Evolutionary conservation across 2,113 vertebrate genomes (phyloP), one percentile per base, ranked within the genome.

Genomic region (Callithrix jacchus): DNA sequence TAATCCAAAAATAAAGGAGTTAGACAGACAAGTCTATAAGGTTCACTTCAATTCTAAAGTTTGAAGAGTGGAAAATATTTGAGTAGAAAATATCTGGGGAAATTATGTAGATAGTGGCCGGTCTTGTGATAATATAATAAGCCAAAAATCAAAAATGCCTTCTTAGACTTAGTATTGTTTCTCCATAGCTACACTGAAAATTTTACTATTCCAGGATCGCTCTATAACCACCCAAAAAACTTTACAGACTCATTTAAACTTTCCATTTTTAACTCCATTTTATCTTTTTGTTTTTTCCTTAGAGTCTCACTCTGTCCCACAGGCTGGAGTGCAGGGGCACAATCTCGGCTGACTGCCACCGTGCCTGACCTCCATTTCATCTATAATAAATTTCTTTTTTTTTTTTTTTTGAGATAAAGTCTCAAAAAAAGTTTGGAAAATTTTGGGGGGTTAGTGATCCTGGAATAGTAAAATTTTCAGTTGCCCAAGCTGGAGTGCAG

Each of bases 41-140:
- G 6, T 76, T 96, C 35, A 70, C 16, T 92, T 95, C 23, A 86
- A 81, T 68, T 87, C 37, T 94, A 13, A 89, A 86, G 91, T 90
- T 80, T 86, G 56, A 93, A 93, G 66, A 37, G 18, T 37, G 23
- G 35, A 95, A 95, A 93, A 70, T 87, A 93, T n/a, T 10, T 64
- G 56, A 89, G 45, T 76, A 76, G 40, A 95, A 70, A 89, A 58
- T 80, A 91, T 45, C 42, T 7, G 12, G 16, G 64, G 32, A 12
- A 40, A 8, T 54, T 87, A 71, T 10, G 8, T 12, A 64, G 11
- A 56, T 8, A 81, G 52, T 25, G 45, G 74, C 3, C 5, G 77
- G 21, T 32, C 71, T 83, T 89, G 40, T 25, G 40, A 40, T n/a
- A 83, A 1, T 80, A 6, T 54, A 92, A 83, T 64, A 93, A 77